Evolutionary conservation across 2,113 vertebrate genomes (phyloP), one percentile per base, ranked within the genome.

Genomic region (Syngnathus scovelli): DNA sequence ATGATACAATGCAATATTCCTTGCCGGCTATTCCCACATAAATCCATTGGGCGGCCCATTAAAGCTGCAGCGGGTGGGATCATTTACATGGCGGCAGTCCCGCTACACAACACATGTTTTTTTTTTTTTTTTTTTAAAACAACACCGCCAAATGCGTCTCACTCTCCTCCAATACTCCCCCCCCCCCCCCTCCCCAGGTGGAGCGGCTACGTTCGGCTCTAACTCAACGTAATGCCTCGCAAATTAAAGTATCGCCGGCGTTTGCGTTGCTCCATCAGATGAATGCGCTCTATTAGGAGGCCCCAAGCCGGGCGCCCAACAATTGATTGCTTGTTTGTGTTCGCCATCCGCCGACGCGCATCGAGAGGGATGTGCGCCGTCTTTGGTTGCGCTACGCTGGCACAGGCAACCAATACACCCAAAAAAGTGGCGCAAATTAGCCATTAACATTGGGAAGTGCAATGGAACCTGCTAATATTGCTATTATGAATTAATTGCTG

Each of bases 251-350:
- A 89, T 85, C 85, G 85, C 86, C 66, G 76, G 73, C 79, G 76
- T 84, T 85, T 84, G 85, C 84, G 70, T 88, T 81, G 71, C 68
- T 76, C 78, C 74, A 78, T 83, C 86, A 75, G 82, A 83, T 88
- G 86, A 87, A 88, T 88, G 86, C 77, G 79, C 84, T 84, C 82
- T 61, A 86, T 86, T 85, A 88, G 84, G 80, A 72, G 85, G 82
- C 81, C 84, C 77, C 85, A 82, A 75, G 85, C 84, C 82, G 84
- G 80, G 87, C 60, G 70, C 77, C 54, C 65, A 86, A 88, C 86
- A 90, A 89, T 88, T 86, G 86, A 88, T 85, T 86, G 85, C 84
- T 86, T 89, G 83, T 90, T 87, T 87, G 85, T 88, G 85, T 89
- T 87, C 71, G 80, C 76, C 78, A 77, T 77, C 80, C 46, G 36